phyloP scores from a whole-genome alignment of 2,113 vertebrate species.

The Cinclus mexicanus region DNA sequence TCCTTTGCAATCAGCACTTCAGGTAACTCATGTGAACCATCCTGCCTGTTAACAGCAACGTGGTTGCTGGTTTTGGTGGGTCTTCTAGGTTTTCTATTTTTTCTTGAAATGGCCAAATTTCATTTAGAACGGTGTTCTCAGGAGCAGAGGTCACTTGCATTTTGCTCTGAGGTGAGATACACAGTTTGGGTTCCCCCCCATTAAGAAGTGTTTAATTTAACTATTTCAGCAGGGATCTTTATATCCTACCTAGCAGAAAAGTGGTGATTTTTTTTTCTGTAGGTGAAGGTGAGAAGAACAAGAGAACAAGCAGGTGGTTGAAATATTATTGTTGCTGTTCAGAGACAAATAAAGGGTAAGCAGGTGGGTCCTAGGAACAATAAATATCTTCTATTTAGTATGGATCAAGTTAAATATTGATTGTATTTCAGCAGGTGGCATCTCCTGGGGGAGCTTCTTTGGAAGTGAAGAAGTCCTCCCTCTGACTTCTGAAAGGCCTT shows the following conservation, averaged over 20 bases:
- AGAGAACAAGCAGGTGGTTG: background rate
- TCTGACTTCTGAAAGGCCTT: background rate
- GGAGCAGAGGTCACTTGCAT: background rate
- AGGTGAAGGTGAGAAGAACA: background rate
- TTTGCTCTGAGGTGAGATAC: background rate
- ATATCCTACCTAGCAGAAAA: background rate
- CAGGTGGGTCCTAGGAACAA: background rate
- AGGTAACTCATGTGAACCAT: background rate
- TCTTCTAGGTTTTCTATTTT: background rate
- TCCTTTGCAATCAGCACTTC: background rate
- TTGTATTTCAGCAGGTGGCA: background rate
- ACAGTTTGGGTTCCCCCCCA: fast-evolving
- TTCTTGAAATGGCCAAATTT: background rate
- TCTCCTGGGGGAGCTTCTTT: background rate
- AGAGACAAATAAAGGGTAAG: background rate
- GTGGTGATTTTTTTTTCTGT: background rate
- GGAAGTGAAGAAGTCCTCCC: background rate
- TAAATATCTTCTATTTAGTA: background rate
- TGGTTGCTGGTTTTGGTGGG: background rate
- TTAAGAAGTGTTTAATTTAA: background rate
- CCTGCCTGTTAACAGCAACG: background rate
- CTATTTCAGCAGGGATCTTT: background rate
- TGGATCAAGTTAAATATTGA: background rate
- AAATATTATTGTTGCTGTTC: background rate
- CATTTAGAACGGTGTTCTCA: background rate